Conservation (phyloP, 2,888 invertebrate species). For the Phalera bucephala region DNA sequence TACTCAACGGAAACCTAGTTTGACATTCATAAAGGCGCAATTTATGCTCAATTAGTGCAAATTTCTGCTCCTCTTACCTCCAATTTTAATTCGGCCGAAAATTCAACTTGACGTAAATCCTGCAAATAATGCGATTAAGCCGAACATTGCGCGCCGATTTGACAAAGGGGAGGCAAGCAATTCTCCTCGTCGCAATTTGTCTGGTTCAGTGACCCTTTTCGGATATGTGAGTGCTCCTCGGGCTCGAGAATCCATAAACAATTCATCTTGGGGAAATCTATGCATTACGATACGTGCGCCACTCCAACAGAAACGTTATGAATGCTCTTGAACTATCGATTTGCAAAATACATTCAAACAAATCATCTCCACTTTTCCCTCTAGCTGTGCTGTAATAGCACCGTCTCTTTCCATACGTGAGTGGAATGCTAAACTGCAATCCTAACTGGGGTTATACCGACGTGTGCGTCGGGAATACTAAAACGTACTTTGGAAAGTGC, state of each 20-base stretch:
- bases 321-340: conserved; percentile 55
- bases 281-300: conserved; percentile 37
- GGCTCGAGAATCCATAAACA: conserved; percentile 51
- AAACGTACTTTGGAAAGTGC: conserved; percentile 57
- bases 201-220: conserved; percentile 65
- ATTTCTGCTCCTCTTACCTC: conserved; percentile 38
- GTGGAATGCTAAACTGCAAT: conserved; percentile 57
- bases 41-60: conserved; percentile 49
- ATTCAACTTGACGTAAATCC: conserved; percentile 51
- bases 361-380: conserved; percentile 51
- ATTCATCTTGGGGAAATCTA: conserved; percentile 60
- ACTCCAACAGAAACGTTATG: conserved; percentile 43
- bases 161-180: conserved; percentile 49
- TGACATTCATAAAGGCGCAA: conserved; percentile 48
- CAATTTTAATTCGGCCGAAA: conserved; percentile 49
- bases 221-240: conserved; percentile 43
- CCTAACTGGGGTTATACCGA: conserved; percentile 42
- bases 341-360: conserved; percentile 42
- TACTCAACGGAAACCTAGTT: conserved; percentile 42
- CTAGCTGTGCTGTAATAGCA: conserved; percentile 42
- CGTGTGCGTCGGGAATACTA: conserved; percentile 42
- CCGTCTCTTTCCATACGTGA: conserved; percentile 54
- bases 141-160: conserved; percentile 48
- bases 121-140: conserved; percentile 62
- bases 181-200: conserved; percentile 60